phyloP scores from a whole-genome alignment of 2,888 invertebrate species.

The Pogonocherus hispidulus region DNA sequence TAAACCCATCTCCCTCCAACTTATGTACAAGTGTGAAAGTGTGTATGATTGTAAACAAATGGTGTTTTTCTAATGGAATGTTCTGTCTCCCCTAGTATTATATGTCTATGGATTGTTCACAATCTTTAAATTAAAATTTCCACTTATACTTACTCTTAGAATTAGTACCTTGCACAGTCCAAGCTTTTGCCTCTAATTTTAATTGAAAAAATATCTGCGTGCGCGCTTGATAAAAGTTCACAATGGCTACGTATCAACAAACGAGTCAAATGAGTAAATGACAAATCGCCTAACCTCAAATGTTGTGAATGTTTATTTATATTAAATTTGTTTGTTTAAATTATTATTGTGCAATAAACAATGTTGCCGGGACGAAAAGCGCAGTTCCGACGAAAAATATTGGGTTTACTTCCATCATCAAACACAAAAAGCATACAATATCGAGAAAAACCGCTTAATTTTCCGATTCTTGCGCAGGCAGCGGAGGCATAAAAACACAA shows the following conservation, averaged over 20 bases:
- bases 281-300: background rate
- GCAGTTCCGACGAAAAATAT: background rate
- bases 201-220: slow-evolving; percentile 1
- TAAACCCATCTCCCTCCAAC: too few relatives aligned
- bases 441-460: too few relatives aligned
- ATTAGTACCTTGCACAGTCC: background rate
- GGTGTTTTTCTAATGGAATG: too few relatives aligned
- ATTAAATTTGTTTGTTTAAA: background rate
- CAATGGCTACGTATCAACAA: too few relatives aligned
- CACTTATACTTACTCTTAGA: slow-evolving; percentile 12
- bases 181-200: slow-evolving; percentile 3
- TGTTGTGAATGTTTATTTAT: background rate
- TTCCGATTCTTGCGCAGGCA: too few relatives aligned
- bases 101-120: too few relatives aligned
- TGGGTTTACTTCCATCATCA: slow-evolving; percentile 1
- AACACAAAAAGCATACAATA: too few relatives aligned
- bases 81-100: too few relatives aligned
- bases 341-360: too few relatives aligned
- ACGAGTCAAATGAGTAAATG: slow-evolving; percentile 7
- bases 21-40: too few relatives aligned
- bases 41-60: too few relatives aligned
- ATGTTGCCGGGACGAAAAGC: slow-evolving; percentile 1
- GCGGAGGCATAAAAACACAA: too few relatives aligned
- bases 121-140: background rate
- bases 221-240: slow-evolving; percentile 1